phyloP scores from a whole-genome alignment of 2,113 vertebrate species.

The Rattus norvegicus region GRCr8 NC_086022.1:83900501-83901000 shows the following conservation, averaged over 20 bases:
- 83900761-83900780: not conserved
- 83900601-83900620: not conserved
- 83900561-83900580: not conserved
- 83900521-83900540: not conserved
- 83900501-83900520: not conserved
- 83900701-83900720: not conserved
- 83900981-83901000: not conserved
- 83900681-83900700: not conserved
- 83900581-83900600: not conserved
- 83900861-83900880: not conserved
- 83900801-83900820: constrained; percentile 2
- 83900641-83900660: not conserved
- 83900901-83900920: not conserved
- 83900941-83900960: not conserved
- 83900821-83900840: not conserved
- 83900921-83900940: not conserved
- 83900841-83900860: not conserved
- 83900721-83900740: not conserved
- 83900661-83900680: not conserved
- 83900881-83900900: not conserved
- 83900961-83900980: not conserved
- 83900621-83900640: not conserved
- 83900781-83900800: not conserved
- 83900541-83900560: not conserved
- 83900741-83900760: constrained; percentile 1